phyloP scores from a whole-genome alignment of 1,140 invertebrate species.

The Stegodyphus mimosarum region DNA sequence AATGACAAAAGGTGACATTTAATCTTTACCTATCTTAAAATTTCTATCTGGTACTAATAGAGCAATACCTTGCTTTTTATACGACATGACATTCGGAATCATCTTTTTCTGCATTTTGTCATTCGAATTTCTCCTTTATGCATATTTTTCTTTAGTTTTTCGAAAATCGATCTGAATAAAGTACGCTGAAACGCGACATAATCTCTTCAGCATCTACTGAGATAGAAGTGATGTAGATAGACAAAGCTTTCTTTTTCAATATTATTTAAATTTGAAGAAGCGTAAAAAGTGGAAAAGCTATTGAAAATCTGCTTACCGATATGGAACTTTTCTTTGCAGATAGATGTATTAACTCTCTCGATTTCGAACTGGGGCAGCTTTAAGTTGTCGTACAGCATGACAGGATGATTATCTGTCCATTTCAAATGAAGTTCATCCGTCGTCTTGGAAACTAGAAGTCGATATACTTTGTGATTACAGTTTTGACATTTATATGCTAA shows the following conservation, averaged over 20 bases:
- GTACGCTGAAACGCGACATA: not conserved
- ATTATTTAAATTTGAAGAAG: not conserved
- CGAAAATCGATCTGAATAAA: not conserved
- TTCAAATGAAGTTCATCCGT: slow-evolving; percentile 76
- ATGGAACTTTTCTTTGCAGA: slow-evolving; percentile 72
- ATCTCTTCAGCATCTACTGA: not conserved
- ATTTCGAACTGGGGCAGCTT: slow-evolving; percentile 82
- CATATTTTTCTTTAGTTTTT: no score
- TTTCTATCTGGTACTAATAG: no score
- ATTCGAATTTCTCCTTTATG: no score
- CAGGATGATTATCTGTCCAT: slow-evolving; percentile 80
- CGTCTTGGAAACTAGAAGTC: slow-evolving; percentile 63
- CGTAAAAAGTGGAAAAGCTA: not conserved
- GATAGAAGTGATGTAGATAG: no score
- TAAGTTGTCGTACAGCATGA: slow-evolving; percentile 79
- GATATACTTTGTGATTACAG: no score
- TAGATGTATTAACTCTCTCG: slow-evolving; percentile 64
- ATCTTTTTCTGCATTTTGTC: no score
- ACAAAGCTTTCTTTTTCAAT: not conserved
- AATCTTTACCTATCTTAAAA: no score
- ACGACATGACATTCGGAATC: no score
- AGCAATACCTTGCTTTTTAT: no score
- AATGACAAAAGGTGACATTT: no score
- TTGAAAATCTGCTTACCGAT: slow-evolving; percentile 67
- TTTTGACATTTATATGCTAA: no score